These are phyloP conservation scores for Desmodus rotundus DNA, from an alignment of 2,113 vertebrate genomes.

Conservation along the genomic window DNA sequence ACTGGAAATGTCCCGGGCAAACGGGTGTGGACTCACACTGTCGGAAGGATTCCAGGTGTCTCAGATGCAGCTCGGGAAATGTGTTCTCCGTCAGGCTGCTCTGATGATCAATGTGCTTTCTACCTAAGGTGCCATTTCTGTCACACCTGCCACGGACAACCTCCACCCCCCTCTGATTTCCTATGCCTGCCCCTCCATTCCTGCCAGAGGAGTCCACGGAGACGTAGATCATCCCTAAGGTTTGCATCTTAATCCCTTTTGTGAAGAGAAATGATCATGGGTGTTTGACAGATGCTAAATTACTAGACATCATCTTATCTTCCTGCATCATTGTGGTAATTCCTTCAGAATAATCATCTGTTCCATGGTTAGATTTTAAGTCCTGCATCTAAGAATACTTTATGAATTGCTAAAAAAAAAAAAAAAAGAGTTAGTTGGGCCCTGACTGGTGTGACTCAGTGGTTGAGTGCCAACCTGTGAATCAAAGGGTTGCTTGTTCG, in stretches of 20 bases:
- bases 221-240: neutral
- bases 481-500: no score
- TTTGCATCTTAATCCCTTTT: neutral
- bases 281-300: neutral
- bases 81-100: neutral
- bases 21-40: neutral
- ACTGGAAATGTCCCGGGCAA: neutral
- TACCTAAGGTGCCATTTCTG: neutral
- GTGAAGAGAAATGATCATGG: neutral
- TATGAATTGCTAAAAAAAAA: neutral
- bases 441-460: no score
- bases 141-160: neutral
- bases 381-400: neutral
- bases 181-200: neutral
- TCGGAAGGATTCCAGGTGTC: neutral
- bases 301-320: neutral
- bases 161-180: no score
- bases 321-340: neutral
- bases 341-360: neutral
- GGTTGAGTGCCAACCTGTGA: no score
- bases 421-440: neutral
- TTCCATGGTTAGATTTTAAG: neutral
- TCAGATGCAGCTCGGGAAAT: neutral
- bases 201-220: neutral
- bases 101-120: neutral